Percentiles rank a stretch among this genome's conserved stretches.
Evolutionary conservation across 1,140 invertebrate species (phyloP).

Genomic region (Drosophila santomea): DNA sequence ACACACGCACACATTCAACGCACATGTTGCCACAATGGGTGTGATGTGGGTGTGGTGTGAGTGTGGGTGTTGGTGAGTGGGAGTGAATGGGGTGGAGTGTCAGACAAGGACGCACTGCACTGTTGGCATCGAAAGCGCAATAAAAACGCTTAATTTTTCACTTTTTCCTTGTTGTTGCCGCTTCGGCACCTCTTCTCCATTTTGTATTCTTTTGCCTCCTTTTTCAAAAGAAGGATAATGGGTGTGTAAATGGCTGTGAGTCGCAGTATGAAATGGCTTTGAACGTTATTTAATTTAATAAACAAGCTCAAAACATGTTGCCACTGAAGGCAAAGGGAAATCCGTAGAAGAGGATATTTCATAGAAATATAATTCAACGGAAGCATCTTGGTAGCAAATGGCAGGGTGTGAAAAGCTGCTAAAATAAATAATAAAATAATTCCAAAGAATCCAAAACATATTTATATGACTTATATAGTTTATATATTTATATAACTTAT

Average conservation of each 20-base stretch:
- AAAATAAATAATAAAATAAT: too few species aligned
- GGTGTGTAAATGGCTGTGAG: slow-evolving; percentile 18
- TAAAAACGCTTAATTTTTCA: slow-evolving; percentile 84
- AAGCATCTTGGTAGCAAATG: neutral
- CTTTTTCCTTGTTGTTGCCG: slow-evolving; percentile 55
- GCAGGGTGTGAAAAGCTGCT: too few species aligned
- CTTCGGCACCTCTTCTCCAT: neutral
- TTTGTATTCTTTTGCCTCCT: neutral
- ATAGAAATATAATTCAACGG: neutral
- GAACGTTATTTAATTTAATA: slow-evolving; percentile 83
- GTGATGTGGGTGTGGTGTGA: neutral
- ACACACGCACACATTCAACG: slow-evolving; percentile 44
- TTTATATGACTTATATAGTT: neutral
- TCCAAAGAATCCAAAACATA: too few species aligned
- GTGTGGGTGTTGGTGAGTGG: neutral
- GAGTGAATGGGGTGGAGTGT: slow-evolving; percentile 14
- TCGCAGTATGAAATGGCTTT: slow-evolving; percentile 58
- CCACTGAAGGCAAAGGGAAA: slow-evolving; percentile 66
- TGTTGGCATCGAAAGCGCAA: slow-evolving; percentile 75
- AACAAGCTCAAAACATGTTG: slow-evolving; percentile 73
- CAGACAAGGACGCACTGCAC: slow-evolving; percentile 39
- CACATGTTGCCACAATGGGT: slow-evolving; percentile 70
- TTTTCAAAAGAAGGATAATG: slow-evolving; percentile 18
- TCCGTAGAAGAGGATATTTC: slow-evolving; percentile 25
- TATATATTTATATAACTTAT: too few species aligned